Percentiles rank a stretch among this genome's conserved stretches.
These are phyloP conservation scores for Lissonota sp. DNA, from an alignment of 2,888 invertebrate species.

Conservation along the genomic window DNA sequence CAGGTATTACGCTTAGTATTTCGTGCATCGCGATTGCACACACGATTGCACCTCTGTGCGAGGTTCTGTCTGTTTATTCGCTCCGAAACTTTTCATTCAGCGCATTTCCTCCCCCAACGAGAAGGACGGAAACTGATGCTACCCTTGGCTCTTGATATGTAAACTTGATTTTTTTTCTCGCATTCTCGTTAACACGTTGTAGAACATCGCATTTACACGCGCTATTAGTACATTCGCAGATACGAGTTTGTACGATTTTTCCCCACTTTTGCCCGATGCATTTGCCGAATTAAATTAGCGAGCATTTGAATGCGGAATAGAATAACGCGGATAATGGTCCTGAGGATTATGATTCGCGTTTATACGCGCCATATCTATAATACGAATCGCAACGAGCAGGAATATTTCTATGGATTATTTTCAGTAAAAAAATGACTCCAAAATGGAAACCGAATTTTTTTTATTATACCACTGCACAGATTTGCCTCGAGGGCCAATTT, in stretches of 20 bases:
- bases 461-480: neutral
- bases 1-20: constrained; percentile 41
- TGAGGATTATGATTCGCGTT: neutral
- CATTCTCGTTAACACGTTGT: neutral
- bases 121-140: neutral
- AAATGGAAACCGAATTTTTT: constrained; percentile 1
- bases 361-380: neutral
- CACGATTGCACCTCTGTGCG: constrained; percentile 3
- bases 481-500: neutral
- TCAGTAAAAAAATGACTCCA: neutral
- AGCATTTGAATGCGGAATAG: constrained; percentile 39
- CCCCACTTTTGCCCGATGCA: neutral
- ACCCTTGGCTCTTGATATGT: constrained; percentile 21
- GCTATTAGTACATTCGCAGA: constrained; percentile 3
- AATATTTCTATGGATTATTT: constrained; percentile 2
- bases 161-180: constrained; percentile 24
- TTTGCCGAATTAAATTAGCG: constrained; percentile 48
- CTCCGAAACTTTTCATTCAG: neutral
- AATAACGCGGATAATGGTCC: constrained; percentile 13
- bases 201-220: constrained; percentile 13
- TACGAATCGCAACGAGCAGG: neutral
- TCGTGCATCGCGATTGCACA: neutral
- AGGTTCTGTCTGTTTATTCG: constrained; percentile 16
- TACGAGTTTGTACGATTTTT: neutral
- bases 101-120: neutral